phyloP scores from a whole-genome alignment of 1,140 invertebrate genomes.

The Meloidogyne hapla region DNA sequence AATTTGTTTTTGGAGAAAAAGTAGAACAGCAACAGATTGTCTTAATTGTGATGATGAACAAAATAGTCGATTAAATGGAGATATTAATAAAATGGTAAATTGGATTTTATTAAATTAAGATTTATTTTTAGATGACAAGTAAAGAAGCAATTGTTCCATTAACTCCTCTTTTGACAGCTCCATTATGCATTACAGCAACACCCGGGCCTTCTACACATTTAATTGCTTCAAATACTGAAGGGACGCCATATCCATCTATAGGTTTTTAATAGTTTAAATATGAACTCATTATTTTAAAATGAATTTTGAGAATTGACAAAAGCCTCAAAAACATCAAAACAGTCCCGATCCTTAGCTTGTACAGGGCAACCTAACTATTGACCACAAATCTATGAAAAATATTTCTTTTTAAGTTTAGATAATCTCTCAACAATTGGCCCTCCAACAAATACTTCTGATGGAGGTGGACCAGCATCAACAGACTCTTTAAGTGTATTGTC shows the following conservation, averaged over 20 bases:
- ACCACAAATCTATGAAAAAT: too few relatives aligned
- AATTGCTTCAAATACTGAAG: conserved; percentile 9
- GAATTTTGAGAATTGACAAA: too few relatives aligned
- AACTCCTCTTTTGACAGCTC: conserved; percentile 53
- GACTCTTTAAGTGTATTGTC: conserved; percentile 50
- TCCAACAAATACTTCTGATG: conserved; percentile 40
- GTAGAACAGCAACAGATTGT: conserved; percentile 2
- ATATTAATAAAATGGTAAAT: not conserved
- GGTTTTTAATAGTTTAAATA: not conserved
- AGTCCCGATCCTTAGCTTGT: too few relatives aligned
- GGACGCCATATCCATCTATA: conserved; percentile 7
- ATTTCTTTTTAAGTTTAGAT: too few relatives aligned
- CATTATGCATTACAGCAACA: conserved; percentile 45
- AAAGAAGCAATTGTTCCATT: conserved; percentile 48
- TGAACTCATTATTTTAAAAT: too few relatives aligned
- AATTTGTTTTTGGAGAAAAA: conserved; percentile 52
- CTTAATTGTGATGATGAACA: conserved; percentile 27
- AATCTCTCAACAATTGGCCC: conserved; percentile 33
- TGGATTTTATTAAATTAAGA: too few relatives aligned
- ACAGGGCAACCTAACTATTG: too few relatives aligned
- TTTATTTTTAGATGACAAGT: conserved; percentile 32
- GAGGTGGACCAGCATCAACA: conserved; percentile 54
- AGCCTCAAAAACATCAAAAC: too few relatives aligned
- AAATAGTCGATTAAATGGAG: conserved; percentile 15
- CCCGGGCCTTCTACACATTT: conserved; percentile 18